Conservation (phyloP, 2,888 invertebrate genomes). For the Drosophila birchii region DNA sequence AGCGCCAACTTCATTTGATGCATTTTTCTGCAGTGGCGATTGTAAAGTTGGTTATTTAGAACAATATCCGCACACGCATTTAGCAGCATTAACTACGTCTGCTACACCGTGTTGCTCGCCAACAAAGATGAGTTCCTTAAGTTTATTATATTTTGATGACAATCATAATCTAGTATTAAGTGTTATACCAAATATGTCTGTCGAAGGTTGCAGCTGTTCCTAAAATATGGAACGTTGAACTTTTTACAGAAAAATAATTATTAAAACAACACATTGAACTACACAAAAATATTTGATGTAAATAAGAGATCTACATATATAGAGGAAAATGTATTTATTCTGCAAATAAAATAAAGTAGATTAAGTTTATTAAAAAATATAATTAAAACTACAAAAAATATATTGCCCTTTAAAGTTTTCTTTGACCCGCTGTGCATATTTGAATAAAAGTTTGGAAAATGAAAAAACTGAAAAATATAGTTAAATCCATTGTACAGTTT, state of each 20-base stretch:
- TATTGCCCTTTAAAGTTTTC: too few relatives aligned
- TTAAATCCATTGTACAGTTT: too few relatives aligned
- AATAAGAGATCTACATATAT: not conserved
- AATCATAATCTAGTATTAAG: slow-evolving; percentile 94
- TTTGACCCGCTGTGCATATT: too few relatives aligned
- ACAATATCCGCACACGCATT: slow-evolving; percentile 94
- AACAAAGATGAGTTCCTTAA: slow-evolving; percentile 93
- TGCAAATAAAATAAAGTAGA: not conserved
- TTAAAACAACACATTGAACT: not conserved
- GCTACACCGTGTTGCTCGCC: slow-evolving; percentile 97
- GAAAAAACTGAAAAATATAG: too few relatives aligned
- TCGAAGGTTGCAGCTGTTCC: slow-evolving; percentile 96
- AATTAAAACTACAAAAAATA: not conserved
- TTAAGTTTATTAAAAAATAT: not conserved
- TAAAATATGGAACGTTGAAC: slow-evolving; percentile 83
- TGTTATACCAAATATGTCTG: slow-evolving; percentile 96
- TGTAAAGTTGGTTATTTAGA: slow-evolving; percentile 95
- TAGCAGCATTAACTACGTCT: slow-evolving; percentile 92
- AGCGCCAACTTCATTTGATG: slow-evolving; percentile 96
- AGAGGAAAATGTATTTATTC: not conserved
- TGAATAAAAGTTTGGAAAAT: too few relatives aligned
- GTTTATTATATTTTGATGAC: slow-evolving; percentile 96
- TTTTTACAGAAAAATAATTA: not conserved
- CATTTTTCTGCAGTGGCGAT: slow-evolving; percentile 98
- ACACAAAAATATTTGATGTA: slow-evolving; percentile 1